Percentiles rank a stretch among this genome's conserved stretches.
phyloP scores from a whole-genome alignment of 2,797 vertebrate genomes.

The Enteromius argenteus region DNA sequence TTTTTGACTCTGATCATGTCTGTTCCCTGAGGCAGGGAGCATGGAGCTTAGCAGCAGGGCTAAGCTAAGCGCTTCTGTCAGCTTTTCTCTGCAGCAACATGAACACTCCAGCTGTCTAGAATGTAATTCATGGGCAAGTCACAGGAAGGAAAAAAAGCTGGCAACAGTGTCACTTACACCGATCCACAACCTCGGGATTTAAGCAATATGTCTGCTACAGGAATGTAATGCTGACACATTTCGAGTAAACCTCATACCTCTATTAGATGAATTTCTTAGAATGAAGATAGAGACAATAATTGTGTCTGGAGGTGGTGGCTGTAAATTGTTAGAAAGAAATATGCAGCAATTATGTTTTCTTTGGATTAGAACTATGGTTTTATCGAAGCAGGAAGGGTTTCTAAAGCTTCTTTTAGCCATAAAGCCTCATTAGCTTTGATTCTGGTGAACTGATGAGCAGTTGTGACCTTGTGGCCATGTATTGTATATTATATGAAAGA shows the following conservation, averaged over 20 bases:
- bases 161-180: conserved; percentile 61
- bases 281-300: conserved; percentile 20
- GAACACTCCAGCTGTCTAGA: conserved; percentile 63
- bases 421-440: background rate
- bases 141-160: conserved; percentile 51
- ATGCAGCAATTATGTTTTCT: background rate
- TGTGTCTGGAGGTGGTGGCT: conserved; percentile 16
- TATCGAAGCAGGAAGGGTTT: background rate
- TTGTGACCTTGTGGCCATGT: background rate
- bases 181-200: conserved; percentile 56
- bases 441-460: background rate
- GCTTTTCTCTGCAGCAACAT: conserved; percentile 49
- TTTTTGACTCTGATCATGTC: conserved; percentile 28
- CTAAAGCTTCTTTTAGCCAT: conserved; percentile 1
- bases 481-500: background rate
- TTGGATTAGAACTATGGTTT: conserved; percentile 1
- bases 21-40: conserved; percentile 39
- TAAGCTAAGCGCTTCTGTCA: conserved; percentile 42
- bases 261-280: conserved; percentile 37
- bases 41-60: conserved; percentile 35
- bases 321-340: background rate
- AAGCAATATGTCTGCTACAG: conserved; percentile 54
- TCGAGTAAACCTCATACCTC: conserved; percentile 58
- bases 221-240: conserved; percentile 60
- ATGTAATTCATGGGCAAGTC: conserved; percentile 62